These are phyloP conservation scores for Halichoerus grypus DNA, from an alignment of 2,113 vertebrate genomes.

Conservation along the genomic window DNA sequence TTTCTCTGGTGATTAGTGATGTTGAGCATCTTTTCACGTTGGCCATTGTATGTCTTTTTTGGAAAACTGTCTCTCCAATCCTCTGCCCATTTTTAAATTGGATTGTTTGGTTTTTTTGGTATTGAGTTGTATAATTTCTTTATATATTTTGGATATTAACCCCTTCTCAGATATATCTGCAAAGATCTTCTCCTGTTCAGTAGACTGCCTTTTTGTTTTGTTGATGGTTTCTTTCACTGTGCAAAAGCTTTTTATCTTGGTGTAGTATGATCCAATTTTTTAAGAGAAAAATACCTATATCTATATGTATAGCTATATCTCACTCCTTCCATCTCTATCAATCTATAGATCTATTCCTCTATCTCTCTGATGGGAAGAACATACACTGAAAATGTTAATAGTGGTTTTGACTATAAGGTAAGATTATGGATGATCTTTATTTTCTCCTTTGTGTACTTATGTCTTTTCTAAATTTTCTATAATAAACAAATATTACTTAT, in stretches of 20 bases:
- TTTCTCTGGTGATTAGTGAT: background rate
- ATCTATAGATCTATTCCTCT: background rate
- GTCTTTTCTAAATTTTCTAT: constrained; percentile 28
- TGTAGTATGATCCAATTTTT: background rate
- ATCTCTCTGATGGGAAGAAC: background rate
- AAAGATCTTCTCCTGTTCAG: background rate
- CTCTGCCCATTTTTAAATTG: background rate
- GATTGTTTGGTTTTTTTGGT: background rate
- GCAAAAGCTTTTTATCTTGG: background rate
- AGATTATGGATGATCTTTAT: background rate
- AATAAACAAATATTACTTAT: constrained; percentile 4
- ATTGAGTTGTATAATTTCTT: background rate
- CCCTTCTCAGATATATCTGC: background rate
- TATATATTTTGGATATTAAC: background rate
- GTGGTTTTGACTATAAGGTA: background rate
- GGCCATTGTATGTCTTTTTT: background rate
- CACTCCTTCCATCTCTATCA: background rate
- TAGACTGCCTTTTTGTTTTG: background rate
- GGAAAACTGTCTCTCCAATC: background rate
- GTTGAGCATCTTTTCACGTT: background rate
- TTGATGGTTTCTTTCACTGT: background rate
- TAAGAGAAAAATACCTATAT: background rate
- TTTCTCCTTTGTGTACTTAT: background rate
- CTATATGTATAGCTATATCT: background rate
- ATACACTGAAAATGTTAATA: background rate